Evolutionary conservation across 2,113 vertebrate species (phyloP).

Genomic region (Myrmophylax atrothorax): DNA sequence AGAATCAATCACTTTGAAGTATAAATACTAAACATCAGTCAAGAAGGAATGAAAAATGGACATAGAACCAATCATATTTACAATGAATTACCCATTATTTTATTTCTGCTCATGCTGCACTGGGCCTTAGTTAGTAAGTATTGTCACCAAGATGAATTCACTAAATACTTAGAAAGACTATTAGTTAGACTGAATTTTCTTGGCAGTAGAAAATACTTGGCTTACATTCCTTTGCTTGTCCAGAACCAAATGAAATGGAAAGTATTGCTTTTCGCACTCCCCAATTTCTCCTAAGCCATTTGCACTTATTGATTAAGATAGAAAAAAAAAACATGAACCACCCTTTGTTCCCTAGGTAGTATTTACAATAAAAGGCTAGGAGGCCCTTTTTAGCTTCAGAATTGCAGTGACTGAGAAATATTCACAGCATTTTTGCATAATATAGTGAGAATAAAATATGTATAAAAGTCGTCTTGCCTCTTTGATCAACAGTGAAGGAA

Average conservation of each 20-base stretch:
- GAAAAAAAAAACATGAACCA: not conserved
- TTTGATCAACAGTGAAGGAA: not conserved
- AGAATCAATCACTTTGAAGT: not conserved
- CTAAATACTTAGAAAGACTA: not conserved
- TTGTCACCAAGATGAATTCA: not conserved
- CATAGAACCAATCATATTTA: not conserved
- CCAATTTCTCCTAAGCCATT: not conserved
- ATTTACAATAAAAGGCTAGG: not conserved
- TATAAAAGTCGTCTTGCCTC: not conserved
- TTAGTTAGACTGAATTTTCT: not conserved
- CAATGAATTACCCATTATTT: not conserved
- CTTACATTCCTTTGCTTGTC: not conserved
- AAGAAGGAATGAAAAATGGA: not conserved
- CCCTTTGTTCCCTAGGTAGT: not conserved
- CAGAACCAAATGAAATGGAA: not conserved
- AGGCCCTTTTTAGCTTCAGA: not conserved
- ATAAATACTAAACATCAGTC: not conserved
- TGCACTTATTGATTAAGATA: not conserved
- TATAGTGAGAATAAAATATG: not conserved
- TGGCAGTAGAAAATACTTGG: not conserved
- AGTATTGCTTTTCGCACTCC: not conserved
- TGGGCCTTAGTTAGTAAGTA: not conserved
- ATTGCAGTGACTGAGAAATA: not conserved
- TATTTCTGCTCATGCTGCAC: not conserved
- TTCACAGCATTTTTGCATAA: not conserved